Conservation (phyloP, 2,797 vertebrate genomes). For the Buphagus erythrorhynchus region DNA sequence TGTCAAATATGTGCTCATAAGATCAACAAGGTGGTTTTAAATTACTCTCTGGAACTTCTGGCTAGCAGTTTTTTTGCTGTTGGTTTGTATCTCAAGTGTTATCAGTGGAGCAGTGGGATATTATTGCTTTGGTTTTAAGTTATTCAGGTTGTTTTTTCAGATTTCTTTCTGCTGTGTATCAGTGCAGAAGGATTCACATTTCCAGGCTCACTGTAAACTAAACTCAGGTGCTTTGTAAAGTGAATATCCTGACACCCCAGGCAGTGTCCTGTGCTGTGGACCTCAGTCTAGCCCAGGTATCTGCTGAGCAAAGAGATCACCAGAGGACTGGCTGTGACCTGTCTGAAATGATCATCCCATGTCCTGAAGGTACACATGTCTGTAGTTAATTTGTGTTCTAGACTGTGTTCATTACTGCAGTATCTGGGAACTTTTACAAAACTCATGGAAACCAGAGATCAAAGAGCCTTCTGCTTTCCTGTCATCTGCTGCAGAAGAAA, state of each 20-base stretch:
- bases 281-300: neutral
- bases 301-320: neutral
- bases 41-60: neutral
- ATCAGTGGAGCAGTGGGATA: neutral
- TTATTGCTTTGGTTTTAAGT: neutral
- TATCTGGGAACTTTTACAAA: neutral
- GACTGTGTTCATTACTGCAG: neutral
- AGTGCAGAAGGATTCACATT: neutral
- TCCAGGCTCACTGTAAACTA: neutral
- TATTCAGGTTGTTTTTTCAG: neutral
- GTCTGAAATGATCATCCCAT: neutral
- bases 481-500: neutral
- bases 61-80: neutral
- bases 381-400: neutral
- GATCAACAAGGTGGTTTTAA: neutral
- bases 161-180: neutral
- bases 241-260: neutral
- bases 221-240: neutral
- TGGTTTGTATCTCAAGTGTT: neutral
- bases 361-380: accelerated
- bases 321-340: neutral
- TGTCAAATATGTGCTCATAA: neutral
- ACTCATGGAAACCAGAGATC: neutral
- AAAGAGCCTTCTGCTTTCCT: neutral
- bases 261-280: neutral